Percentiles rank a stretch among this genome's conserved stretches.
Evolutionary conservation across 2,113 vertebrate species (phyloP).

Genomic region (Chionomys nivalis): DNA sequence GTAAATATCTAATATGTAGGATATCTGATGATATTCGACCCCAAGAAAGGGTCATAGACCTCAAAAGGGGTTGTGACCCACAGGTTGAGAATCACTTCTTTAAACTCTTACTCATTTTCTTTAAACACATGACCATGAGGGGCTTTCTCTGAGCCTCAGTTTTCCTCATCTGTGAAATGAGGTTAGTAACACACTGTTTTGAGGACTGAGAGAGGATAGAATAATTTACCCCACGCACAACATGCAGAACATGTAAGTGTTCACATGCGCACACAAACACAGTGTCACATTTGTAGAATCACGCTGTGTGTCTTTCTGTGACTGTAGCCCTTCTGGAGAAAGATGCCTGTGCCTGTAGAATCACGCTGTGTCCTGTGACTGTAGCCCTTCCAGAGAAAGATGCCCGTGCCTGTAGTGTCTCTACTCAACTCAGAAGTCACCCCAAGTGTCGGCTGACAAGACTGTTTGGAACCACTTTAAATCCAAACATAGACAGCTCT

Average conservation of each 20-base stretch:
- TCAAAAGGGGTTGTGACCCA: neutral
- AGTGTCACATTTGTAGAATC: neutral
- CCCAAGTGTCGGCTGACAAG: neutral
- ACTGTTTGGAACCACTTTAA: neutral
- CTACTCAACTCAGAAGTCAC: neutral
- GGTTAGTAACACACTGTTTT: neutral
- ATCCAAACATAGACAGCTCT: neutral
- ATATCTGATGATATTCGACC: neutral
- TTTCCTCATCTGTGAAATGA: conserved; percentile 27
- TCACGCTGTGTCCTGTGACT: neutral
- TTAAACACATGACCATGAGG: neutral
- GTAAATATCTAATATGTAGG: neutral
- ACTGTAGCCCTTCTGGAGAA: neutral
- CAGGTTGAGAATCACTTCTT: neutral
- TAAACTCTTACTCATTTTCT: neutral
- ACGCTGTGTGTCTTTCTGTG: neutral
- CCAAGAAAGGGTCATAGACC: neutral
- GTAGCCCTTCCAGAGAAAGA: neutral
- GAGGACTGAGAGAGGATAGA: neutral
- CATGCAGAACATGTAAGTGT: neutral
- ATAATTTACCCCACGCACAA: neutral
- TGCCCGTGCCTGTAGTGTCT: neutral
- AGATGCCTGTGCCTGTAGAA: neutral
- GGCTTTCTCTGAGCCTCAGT: neutral
- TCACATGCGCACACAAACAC: fast-evolving